phyloP scores from a whole-genome alignment of 2,888 invertebrate genomes.

The Sepioteuthis lessoniana region DNA sequence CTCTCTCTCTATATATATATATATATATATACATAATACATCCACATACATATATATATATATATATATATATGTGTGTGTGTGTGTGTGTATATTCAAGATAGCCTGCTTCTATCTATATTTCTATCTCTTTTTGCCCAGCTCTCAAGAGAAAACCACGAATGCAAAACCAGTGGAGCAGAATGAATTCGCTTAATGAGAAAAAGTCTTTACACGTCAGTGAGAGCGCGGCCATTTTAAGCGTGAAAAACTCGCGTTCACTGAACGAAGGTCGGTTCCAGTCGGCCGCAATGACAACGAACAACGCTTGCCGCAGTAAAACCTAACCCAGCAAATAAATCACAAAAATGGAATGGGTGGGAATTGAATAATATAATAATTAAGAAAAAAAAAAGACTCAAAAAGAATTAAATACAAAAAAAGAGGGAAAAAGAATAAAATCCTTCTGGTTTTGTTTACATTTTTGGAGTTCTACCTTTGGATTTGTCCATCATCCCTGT shows the following conservation, averaged over 20 bases:
- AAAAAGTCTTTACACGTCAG: neutral
- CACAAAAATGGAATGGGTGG: no score
- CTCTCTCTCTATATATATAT: no score
- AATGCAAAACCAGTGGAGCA: neutral
- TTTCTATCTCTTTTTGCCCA: neutral
- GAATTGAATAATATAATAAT: no score
- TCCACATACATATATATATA: no score
- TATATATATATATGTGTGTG: no score
- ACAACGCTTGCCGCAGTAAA: neutral
- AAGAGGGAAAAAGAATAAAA: neutral
- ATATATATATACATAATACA: no score
- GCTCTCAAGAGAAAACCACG: neutral
- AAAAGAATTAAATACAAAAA: no score
- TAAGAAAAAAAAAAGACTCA: no score
- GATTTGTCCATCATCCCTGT: neutral
- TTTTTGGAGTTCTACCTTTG: neutral
- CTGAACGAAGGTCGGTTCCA: neutral
- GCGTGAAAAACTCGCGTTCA: neutral
- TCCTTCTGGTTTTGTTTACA: neutral
- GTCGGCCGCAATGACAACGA: neutral
- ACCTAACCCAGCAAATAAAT: neutral
- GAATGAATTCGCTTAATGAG: constrained; percentile 5
- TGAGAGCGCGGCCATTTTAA: neutral
- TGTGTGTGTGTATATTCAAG: no score
- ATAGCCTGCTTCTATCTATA: no score